Evolutionary conservation across 1,140 invertebrate genomes (phyloP), one percentile per base, ranked within the genome.

Genomic region (Rhyacophila brunnea): DNA sequence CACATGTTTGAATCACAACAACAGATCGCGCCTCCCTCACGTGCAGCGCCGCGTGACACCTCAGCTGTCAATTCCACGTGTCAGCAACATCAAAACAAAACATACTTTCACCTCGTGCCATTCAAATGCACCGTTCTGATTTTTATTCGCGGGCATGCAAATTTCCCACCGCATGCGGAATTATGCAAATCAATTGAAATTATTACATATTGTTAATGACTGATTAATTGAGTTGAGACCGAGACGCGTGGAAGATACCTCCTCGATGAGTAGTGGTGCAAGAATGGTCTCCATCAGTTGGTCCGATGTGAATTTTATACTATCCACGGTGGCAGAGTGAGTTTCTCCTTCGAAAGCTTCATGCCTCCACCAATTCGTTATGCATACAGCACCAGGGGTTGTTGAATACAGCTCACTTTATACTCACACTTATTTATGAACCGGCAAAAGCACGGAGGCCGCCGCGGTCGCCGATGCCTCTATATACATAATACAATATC

Each of bases 321-420:
- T 77, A 74, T 73, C 77, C 75, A 73, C 74, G 71, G 73, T 72
- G 68, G n/a, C 54, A 49, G 50, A 58, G 54, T 55, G 45, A 56
- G 60, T 54, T 9, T 28, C 58, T 60, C 58, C 75, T 74, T 75
- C 74, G 76, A 76, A 73, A 75, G 74, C 74, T 74, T 77, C 75
- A 72, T 77, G 62, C 62, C 62, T 65, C 58, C 62, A 64, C 77
- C 78, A 75, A 78, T 79, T 79, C 75, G 77, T 79, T 79, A 79
- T 79, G 77, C 77, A 79, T 79, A 79, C 77, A 79, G 77, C 77
- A 78, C 77, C 74, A 75, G 77, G 77, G 77, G 75, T 75, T 78
- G 75, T 78, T 79, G 77, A 78, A 79, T 79, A 79, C 74, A 71
- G 77, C 74, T 77, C 75, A 64, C 62, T 64, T 64, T 64, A 64